Evolutionary conservation across 2,797 vertebrate genomes (phyloP).

Genomic region (Cichlasoma orientale): DNA sequence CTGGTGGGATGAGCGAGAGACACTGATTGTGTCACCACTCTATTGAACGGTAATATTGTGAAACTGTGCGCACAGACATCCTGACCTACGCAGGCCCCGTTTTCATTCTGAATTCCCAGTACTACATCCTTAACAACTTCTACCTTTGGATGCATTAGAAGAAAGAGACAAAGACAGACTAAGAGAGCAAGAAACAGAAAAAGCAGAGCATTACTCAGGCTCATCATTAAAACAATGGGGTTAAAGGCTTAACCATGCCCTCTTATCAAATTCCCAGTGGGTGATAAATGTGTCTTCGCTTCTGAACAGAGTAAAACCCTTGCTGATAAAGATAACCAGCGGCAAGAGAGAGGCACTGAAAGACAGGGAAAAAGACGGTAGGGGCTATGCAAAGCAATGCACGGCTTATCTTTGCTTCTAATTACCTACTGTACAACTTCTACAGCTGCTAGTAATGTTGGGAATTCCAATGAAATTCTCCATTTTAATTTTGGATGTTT

Average conservation of each 20-base stretch:
- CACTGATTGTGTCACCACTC: too few relatives aligned
- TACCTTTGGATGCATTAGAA: not conserved
- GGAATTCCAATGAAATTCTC: constrained; percentile 55
- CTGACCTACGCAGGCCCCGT: not conserved
- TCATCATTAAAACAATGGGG: constrained; percentile 73
- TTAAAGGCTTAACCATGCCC: constrained; percentile 71
- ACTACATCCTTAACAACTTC: not conserved
- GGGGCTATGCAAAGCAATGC: constrained; percentile 16
- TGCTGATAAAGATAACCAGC: constrained; percentile 63
- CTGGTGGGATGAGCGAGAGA: too few relatives aligned
- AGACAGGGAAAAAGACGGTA: not conserved
- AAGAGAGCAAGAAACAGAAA: constrained; percentile 5
- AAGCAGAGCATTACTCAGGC: constrained; percentile 45
- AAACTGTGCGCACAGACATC: too few relatives aligned
- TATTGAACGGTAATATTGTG: too few relatives aligned
- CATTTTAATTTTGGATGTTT: constrained; percentile 15
- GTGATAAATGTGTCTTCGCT: constrained; percentile 68
- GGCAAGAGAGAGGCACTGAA: constrained; percentile 34
- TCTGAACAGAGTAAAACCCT: constrained; percentile 54
- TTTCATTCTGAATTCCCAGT: not conserved
- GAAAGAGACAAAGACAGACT: constrained; percentile 8
- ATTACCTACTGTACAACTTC: constrained; percentile 69
- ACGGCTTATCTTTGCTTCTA: constrained; percentile 63
- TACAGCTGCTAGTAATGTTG: constrained; percentile 41
- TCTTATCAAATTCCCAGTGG: constrained; percentile 69